Conservation (phyloP, 2,888 invertebrate genomes). For the Nephrotoma flavescens region DNA sequence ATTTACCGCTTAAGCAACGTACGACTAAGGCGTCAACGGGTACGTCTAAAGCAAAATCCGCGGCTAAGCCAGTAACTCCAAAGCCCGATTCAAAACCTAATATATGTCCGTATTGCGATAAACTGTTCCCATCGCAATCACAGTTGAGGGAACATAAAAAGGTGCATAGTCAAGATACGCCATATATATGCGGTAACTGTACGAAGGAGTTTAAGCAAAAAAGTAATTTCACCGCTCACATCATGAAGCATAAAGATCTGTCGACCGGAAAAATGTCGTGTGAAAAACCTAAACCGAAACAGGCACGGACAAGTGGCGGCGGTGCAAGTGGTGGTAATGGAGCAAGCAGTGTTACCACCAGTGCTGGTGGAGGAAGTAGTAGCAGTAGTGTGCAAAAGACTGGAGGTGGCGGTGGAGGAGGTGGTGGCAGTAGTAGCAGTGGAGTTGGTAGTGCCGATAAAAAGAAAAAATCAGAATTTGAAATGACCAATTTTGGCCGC, state of each 20-base stretch:
- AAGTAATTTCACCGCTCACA: conserved; percentile 30
- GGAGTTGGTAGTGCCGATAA: background rate
- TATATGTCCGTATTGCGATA: conserved; percentile 32
- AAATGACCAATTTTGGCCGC: conserved; percentile 22
- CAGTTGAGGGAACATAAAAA: conserved; percentile 36
- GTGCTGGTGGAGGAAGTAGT: background rate
- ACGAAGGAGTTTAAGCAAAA: conserved; percentile 31
- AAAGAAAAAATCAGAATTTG: conserved; percentile 14
- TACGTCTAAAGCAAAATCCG: conserved; percentile 13
- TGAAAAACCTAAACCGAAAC: background rate
- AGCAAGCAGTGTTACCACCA: background rate
- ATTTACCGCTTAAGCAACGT: background rate
- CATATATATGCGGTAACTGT: conserved; percentile 30
- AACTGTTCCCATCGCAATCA: conserved; percentile 34
- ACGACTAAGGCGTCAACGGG: conserved; percentile 10
- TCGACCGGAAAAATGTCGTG: background rate
- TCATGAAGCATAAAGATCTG: conserved; percentile 27
- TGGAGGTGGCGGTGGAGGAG: background rate
- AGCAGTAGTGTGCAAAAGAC: background rate
- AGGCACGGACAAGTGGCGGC: background rate
- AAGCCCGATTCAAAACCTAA: conserved; percentile 7
- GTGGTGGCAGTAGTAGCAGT: background rate
- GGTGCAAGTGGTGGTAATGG: background rate
- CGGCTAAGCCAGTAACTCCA: background rate
- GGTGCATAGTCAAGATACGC: conserved; percentile 28